Conservation (phyloP, 1,140 invertebrate species). For the Atta colombica region DNA sequence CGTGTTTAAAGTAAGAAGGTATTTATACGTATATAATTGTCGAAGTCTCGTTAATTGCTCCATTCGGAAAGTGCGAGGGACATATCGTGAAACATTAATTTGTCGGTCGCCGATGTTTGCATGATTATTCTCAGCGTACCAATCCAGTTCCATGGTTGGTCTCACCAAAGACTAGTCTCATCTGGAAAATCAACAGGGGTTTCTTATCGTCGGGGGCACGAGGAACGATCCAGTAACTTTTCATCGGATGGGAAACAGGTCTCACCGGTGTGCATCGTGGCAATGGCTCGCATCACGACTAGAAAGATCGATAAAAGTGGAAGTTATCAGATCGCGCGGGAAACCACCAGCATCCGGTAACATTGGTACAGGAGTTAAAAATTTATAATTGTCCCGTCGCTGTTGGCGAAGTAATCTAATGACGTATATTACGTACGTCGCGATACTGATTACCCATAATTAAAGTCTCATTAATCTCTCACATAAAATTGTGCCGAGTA, state of each 20-base stretch:
- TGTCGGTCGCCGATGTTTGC: constrained; percentile 46
- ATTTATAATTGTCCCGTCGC: neutral
- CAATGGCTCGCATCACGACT: constrained; percentile 20
- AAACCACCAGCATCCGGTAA: constrained; percentile 22
- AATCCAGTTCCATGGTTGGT: neutral
- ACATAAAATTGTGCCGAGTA: constrained; percentile 5
- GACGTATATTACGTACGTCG: constrained; percentile 28
- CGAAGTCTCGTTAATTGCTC: constrained; percentile 61
- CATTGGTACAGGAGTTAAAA: constrained; percentile 26
- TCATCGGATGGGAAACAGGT: constrained; percentile 71
- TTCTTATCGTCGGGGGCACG: constrained; percentile 47
- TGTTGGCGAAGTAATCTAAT: constrained; percentile 17
- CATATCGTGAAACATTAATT: constrained; percentile 50
- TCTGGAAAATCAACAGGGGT: constrained; percentile 72
- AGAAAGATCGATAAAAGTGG: constrained; percentile 72
- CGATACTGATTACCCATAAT: constrained; percentile 39
- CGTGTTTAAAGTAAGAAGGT: constrained; percentile 49
- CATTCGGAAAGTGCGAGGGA: constrained; percentile 46
- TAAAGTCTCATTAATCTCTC: constrained; percentile 38
- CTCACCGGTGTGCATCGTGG: constrained; percentile 54
- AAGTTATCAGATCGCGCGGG: constrained; percentile 48
- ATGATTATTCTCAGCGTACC: constrained; percentile 32
- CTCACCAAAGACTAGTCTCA: constrained; percentile 37
- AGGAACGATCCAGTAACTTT: constrained; percentile 72
- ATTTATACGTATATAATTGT: constrained; percentile 54